Conservation (phyloP, 1,140 invertebrate genomes). For the Sogatella furcifera region DNA sequence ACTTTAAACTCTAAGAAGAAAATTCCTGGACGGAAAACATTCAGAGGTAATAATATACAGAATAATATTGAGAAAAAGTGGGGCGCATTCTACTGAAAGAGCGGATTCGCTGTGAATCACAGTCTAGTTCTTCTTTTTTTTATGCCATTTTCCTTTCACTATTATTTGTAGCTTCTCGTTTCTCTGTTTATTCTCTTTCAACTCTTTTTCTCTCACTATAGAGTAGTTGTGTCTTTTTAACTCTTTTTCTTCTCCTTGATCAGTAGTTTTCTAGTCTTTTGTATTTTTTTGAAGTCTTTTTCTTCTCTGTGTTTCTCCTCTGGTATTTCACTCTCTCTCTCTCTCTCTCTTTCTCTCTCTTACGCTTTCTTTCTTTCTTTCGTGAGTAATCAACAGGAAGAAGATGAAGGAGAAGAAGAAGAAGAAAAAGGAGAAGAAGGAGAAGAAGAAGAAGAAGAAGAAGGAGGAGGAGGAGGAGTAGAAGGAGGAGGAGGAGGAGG, state of each 20-base stretch:
- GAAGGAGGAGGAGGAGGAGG: no score
- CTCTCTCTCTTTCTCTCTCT: slow-evolving; percentile 9
- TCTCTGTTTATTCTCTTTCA: neutral
- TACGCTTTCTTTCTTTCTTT: slow-evolving; percentile 9
- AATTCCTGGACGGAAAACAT: neutral
- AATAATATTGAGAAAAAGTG: neutral
- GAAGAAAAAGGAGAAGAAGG: no score
- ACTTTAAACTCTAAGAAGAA: neutral
- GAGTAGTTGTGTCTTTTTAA: slow-evolving; percentile 1
- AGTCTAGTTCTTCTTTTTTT: neutral
- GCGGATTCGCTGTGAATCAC: neutral
- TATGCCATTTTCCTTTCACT: slow-evolving; percentile 7
- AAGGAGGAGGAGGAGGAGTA: no score
- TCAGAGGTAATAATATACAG: neutral
- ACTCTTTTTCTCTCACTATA: slow-evolving; percentile 6
- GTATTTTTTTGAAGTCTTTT: no score
- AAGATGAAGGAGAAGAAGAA: no score
- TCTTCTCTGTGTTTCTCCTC: no score
- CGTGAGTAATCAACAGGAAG: no score
- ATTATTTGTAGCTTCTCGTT: neutral
- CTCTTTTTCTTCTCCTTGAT: slow-evolving; percentile 2
- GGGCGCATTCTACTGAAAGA: neutral
- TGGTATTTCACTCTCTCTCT: neutral
- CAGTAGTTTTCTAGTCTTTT: no score
- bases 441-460: no score